These are phyloP conservation scores for Chrysomallon squamiferum DNA, from an alignment of 1,140 invertebrate species.

Conservation along the genomic window DNA sequence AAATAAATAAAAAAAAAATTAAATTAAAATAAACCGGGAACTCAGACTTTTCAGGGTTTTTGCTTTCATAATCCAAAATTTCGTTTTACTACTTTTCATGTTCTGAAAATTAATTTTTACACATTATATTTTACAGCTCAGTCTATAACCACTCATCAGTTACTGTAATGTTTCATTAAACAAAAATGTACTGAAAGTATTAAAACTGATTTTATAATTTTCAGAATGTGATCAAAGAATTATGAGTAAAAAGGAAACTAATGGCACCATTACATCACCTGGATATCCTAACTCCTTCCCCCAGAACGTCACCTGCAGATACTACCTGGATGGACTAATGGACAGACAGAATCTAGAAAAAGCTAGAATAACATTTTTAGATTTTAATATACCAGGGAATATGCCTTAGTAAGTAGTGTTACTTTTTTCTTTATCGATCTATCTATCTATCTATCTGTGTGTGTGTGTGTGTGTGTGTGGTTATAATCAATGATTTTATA, in stretches of 20 bases:
- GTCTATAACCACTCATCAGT: too few species aligned
- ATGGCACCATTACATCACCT: slow-evolving; percentile 90
- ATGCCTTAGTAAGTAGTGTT: slow-evolving; percentile 43
- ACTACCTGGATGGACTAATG: slow-evolving; percentile 97
- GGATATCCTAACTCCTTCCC: slow-evolving; percentile 95
- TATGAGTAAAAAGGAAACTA: slow-evolving; percentile 89
- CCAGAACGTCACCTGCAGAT: slow-evolving; percentile 93
- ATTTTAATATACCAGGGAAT: slow-evolving; percentile 82
- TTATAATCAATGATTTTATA: too few species aligned
- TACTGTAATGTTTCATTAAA: not conserved
- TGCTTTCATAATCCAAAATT: too few species aligned
- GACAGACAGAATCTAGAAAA: slow-evolving; percentile 93
- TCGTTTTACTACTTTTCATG: too few species aligned
- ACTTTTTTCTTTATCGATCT: too few species aligned
- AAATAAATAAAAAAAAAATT: too few species aligned
- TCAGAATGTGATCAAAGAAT: slow-evolving; percentile 96
- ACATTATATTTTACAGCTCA: too few species aligned
- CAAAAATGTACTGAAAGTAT: not conserved
- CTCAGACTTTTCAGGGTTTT: too few species aligned
- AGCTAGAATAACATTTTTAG: slow-evolving; percentile 84
- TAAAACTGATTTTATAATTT: slow-evolving; percentile 2
- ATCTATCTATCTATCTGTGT: too few species aligned
- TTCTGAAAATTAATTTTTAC: too few species aligned
- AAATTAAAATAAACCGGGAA: too few species aligned
- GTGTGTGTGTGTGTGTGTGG: too few species aligned